Conservation (phyloP, 2,113 vertebrate genomes). For the Notarius lentiginosus region DNA sequence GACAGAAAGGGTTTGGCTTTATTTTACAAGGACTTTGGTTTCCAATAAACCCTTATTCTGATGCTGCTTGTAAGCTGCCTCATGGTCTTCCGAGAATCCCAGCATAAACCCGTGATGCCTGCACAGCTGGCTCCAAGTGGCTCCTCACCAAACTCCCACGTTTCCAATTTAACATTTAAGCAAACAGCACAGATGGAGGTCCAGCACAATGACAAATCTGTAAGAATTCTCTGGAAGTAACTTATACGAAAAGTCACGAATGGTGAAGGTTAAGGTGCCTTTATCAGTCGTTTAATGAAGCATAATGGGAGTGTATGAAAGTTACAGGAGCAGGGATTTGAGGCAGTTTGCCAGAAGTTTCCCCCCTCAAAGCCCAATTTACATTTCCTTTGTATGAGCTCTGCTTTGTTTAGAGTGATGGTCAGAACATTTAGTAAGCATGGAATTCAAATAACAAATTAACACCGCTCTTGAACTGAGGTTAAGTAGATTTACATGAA, state of each 20-base stretch:
- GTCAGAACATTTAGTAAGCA: neutral
- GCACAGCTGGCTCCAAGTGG: conserved; percentile 34
- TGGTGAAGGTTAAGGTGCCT: neutral
- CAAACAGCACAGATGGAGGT: conserved; percentile 19
- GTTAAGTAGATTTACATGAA: neutral
- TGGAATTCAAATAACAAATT: neutral
- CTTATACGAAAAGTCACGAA: neutral
- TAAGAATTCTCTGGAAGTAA: neutral
- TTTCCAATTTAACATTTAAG: conserved; percentile 13
- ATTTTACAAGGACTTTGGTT: conserved; percentile 16
- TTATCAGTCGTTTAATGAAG: neutral
- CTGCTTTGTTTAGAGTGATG: neutral
- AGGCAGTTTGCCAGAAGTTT: neutral
- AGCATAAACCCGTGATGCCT: conserved; percentile 17
- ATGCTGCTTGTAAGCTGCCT: conserved; percentile 26
- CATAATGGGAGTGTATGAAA: neutral
- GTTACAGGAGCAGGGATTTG: neutral
- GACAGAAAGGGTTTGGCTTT: conserved; percentile 15
- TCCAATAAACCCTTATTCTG: conserved; percentile 25
- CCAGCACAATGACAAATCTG: neutral
- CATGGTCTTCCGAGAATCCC: conserved; percentile 37
- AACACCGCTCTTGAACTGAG: neutral
- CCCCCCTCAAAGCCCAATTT: neutral
- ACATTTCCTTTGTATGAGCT: neutral
- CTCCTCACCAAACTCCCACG: conserved; percentile 29